Evolutionary conservation across 2,797 vertebrate genomes (phyloP).

Genomic region (Eidolon dupreanum): DNA sequence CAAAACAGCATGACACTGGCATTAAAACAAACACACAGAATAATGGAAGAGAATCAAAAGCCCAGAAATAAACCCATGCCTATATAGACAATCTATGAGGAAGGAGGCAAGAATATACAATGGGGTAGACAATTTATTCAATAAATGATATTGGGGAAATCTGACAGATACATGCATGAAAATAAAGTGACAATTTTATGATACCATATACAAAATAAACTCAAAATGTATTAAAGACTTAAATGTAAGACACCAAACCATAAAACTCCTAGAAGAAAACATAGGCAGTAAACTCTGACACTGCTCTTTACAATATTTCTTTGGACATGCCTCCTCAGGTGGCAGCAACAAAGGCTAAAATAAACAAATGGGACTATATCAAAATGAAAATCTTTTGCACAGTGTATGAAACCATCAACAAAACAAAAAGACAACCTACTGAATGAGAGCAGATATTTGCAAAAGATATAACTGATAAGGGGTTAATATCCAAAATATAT

Average conservation of each 20-base stretch:
- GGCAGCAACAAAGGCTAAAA: not conserved
- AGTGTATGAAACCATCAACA: not conserved
- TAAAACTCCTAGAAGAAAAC: no score
- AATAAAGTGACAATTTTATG: no score
- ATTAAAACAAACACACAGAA: not conserved
- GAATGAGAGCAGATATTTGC: not conserved
- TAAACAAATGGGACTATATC: not conserved
- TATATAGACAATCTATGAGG: not conserved
- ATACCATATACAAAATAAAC: no score
- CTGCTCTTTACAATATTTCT: no score
- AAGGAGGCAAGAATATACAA: not conserved
- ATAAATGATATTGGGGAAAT: not conserved
- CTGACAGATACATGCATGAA: not conserved
- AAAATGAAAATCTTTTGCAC: not conserved
- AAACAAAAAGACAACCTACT: not conserved
- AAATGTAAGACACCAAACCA: no score
- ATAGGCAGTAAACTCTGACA: no score
- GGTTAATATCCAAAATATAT: not conserved
- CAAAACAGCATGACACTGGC: not conserved
- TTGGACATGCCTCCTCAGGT: not conserved
- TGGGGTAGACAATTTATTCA: not conserved
- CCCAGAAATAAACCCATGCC: not conserved
- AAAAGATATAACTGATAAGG: no score
- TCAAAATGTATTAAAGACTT: no score
- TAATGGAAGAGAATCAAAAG: not conserved